A percentile compares a stretch with the other conserved stretches of the same genome.
Conservation (phyloP, 2,113 vertebrate species). For the Platycercus adscitus region DNA sequence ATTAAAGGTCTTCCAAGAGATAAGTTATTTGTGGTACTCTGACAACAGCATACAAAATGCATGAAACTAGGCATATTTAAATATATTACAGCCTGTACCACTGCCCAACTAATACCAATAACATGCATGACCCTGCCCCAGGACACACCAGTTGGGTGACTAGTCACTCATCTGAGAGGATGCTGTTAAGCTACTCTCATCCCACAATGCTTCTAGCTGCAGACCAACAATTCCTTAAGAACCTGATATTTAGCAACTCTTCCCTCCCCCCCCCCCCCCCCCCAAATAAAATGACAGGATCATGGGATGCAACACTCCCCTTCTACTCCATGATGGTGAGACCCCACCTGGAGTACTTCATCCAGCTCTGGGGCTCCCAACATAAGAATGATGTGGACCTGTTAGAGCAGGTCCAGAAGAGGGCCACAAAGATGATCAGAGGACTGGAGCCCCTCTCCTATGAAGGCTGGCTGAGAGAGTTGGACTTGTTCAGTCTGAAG, state of each 20-base stretch:
- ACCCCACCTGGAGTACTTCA: background rate
- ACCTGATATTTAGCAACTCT: background rate
- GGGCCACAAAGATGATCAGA: background rate
- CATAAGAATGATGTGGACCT: background rate
- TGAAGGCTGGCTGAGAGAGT: background rate
- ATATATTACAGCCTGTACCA: background rate
- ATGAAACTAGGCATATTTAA: background rate
- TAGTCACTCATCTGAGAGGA: background rate
- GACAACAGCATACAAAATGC: background rate
- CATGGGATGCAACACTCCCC: background rate
- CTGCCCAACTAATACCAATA: background rate
- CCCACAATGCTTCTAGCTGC: background rate
- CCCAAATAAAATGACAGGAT: background rate
- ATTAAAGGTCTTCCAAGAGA: background rate
- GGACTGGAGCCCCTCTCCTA: background rate
- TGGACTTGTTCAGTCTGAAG: background rate
- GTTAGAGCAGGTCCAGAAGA: background rate
- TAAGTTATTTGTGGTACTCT: background rate
- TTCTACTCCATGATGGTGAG: background rate
- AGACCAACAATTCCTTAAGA: background rate
- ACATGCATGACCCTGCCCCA: background rate
- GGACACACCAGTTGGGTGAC: background rate
- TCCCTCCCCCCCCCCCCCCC: background rate
- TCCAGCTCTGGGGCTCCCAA: background rate
- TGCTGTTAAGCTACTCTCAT: background rate